phyloP scores from a whole-genome alignment of 2,888 invertebrate species.

The Drosophila paranaensis region DNA sequence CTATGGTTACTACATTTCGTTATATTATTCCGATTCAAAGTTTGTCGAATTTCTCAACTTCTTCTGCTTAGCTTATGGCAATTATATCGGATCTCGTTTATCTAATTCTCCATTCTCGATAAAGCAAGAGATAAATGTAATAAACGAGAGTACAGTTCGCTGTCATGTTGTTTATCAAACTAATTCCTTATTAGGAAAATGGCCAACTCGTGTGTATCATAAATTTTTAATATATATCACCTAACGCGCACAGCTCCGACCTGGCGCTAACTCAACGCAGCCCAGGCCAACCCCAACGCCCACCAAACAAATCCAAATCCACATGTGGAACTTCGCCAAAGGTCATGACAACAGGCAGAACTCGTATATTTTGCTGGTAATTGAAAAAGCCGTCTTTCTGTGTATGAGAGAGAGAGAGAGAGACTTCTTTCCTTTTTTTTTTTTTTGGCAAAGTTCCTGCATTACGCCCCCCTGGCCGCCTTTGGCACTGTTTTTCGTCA shows the following conservation, averaged over 20 bases:
- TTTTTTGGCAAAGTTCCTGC: slow-evolving; percentile 46
- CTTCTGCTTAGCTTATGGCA: not conserved
- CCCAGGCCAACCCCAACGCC: not conserved
- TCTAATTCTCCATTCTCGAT: not conserved
- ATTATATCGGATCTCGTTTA: not conserved
- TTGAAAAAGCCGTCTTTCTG: slow-evolving; percentile 69
- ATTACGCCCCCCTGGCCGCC: slow-evolving; percentile 19
- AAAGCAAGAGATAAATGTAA: slow-evolving; percentile 1
- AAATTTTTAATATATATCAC: slow-evolving; percentile 74
- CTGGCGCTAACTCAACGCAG: not conserved
- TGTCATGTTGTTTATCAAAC: slow-evolving; percentile 56
- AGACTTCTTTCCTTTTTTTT: slow-evolving; percentile 2
- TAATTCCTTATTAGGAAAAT: slow-evolving; percentile 50
- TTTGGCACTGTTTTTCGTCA: slow-evolving; percentile 72
- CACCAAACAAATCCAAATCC: slow-evolving; percentile 18
- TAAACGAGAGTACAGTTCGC: slow-evolving; percentile 39
- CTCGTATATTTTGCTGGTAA: slow-evolving; percentile 72
- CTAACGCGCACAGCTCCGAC: slow-evolving; percentile 43
- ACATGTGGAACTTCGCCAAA: slow-evolving; percentile 63
- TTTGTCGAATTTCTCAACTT: not conserved
- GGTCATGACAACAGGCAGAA: slow-evolving; percentile 73
- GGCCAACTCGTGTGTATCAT: slow-evolving; percentile 43
- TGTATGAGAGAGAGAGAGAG: slow-evolving; percentile 13
- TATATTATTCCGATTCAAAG: not conserved
- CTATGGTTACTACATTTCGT: too few relatives aligned